Conservation (phyloP, 92 coral and sea anemone species). For the Epizoanthus illoricatus region DNA sequence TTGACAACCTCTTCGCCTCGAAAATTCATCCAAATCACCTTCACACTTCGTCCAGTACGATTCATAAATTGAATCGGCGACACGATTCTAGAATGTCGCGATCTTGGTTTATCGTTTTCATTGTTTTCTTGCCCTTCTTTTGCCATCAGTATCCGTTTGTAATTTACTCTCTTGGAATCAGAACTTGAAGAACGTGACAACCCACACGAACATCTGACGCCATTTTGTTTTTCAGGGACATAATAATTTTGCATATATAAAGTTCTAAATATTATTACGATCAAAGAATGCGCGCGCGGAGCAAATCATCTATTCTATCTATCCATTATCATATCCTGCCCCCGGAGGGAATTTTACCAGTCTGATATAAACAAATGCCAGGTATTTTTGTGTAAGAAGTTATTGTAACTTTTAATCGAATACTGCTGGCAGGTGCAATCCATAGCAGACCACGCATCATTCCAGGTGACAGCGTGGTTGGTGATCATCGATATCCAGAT, state of each 20-base stretch:
- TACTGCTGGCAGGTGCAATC: no score
- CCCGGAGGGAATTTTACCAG: no score
- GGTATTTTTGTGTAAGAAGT: no score
- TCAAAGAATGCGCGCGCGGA: no score
- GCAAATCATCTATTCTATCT: no score
- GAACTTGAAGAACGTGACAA: background rate
- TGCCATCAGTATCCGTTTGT: slow-evolving; percentile 10
- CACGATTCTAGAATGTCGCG: slow-evolving; percentile 51
- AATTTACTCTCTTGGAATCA: no score
- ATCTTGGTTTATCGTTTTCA: slow-evolving; percentile 35
- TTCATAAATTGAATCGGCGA: slow-evolving; percentile 77
- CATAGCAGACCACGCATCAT: no score
- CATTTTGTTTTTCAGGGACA: slow-evolving; percentile 4
- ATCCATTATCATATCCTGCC: no score
- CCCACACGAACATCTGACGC: background rate
- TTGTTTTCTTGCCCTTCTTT: slow-evolving; percentile 25
- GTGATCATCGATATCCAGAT: no score
- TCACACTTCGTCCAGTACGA: slow-evolving; percentile 71
- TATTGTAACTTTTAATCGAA: no score
- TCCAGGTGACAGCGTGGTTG: no score
- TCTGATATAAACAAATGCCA: no score
- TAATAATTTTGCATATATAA: background rate
- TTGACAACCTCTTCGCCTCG: slow-evolving; percentile 55
- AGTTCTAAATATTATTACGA: background rate
- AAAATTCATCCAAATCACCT: slow-evolving; percentile 78